Percentiles rank a stretch among this genome's conserved stretches.
Evolutionary conservation across 2,888 invertebrate species (phyloP).

Genomic region (Cheilosia soror): DNA sequence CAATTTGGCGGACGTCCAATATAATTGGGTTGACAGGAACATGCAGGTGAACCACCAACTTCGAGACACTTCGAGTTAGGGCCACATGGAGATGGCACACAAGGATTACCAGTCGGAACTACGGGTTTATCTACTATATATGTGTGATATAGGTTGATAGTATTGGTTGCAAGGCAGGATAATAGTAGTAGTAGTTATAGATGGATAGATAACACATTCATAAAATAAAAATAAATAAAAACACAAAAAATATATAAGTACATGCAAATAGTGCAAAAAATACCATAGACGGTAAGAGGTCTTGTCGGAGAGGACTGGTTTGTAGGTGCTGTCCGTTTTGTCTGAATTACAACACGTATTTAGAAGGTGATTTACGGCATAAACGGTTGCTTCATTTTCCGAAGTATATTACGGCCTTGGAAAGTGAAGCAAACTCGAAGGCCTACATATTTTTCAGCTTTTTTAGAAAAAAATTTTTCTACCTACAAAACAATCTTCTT

Average conservation of each 20-base stretch:
- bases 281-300: slow-evolving; percentile 45
- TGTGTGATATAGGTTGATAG: slow-evolving; percentile 76
- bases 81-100: slow-evolving; percentile 93
- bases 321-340: not conserved
- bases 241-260: slow-evolving; percentile 77
- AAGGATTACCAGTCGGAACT: slow-evolving; percentile 88
- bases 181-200: slow-evolving; percentile 72
- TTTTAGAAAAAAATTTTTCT: not conserved
- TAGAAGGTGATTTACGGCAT: not conserved
- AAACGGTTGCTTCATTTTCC: slow-evolving; percentile 1
- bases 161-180: slow-evolving; percentile 49
- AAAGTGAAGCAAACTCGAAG: not conserved
- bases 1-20: slow-evolving; percentile 94
- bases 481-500: not conserved
- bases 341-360: not conserved
- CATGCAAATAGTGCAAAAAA: slow-evolving; percentile 77
- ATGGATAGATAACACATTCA: slow-evolving; percentile 76
- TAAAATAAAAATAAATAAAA: slow-evolving; percentile 75
- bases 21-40: slow-evolving; percentile 91
- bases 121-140: slow-evolving; percentile 83
- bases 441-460: slow-evolving; percentile 5
- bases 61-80: slow-evolving; percentile 91
- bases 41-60: slow-evolving; percentile 91
- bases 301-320: slow-evolving; percentile 39
- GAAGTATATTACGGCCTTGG: not conserved